These are phyloP conservation scores for Takifugu ocellatus DNA, from an alignment of 2,797 vertebrate species.

Conservation along the genomic window DNA sequence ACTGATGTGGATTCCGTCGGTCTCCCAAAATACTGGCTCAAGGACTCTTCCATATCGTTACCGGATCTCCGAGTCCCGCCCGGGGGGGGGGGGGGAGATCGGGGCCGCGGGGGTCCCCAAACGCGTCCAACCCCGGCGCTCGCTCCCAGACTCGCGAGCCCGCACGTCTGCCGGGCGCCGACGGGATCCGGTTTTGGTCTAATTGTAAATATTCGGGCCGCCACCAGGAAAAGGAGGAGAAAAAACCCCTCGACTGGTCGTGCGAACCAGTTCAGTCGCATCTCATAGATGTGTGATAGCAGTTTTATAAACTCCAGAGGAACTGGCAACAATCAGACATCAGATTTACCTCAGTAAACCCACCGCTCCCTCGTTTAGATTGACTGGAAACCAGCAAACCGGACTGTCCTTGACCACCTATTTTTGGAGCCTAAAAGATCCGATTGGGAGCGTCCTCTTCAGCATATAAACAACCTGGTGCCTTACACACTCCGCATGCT, in stretches of 20 bases:
- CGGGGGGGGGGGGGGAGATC: no score
- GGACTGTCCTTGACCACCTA: slow-evolving; percentile 74
- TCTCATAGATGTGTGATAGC: slow-evolving; percentile 77
- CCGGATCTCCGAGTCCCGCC: slow-evolving; percentile 52
- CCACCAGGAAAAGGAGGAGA: slow-evolving; percentile 53
- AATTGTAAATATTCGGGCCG: slow-evolving; percentile 71
- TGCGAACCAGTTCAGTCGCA: slow-evolving; percentile 68
- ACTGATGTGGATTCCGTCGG: slow-evolving; percentile 73
- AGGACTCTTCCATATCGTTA: slow-evolving; percentile 73
- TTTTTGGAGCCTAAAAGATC: slow-evolving; percentile 70
- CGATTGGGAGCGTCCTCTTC: slow-evolving; percentile 78
- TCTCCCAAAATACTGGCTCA: slow-evolving; percentile 75
- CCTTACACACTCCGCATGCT: slow-evolving; percentile 84
- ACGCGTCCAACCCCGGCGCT: not conserved
- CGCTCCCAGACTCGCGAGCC: slow-evolving; percentile 48
- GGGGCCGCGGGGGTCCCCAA: no score
- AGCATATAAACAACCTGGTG: slow-evolving; percentile 83
- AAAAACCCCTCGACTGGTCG: slow-evolving; percentile 47
- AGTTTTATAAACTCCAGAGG: slow-evolving; percentile 74
- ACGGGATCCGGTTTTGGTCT: slow-evolving; percentile 58
- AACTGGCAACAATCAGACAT: slow-evolving; percentile 76
- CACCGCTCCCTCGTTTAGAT: slow-evolving; percentile 69
- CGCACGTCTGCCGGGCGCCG: slow-evolving; percentile 45
- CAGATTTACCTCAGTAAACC: slow-evolving; percentile 72
- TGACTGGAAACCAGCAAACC: slow-evolving; percentile 75